These are phyloP conservation scores for Myrmecobius fasciatus DNA, from an alignment of 2,113 vertebrate genomes.

Conservation along the genomic window DNA sequence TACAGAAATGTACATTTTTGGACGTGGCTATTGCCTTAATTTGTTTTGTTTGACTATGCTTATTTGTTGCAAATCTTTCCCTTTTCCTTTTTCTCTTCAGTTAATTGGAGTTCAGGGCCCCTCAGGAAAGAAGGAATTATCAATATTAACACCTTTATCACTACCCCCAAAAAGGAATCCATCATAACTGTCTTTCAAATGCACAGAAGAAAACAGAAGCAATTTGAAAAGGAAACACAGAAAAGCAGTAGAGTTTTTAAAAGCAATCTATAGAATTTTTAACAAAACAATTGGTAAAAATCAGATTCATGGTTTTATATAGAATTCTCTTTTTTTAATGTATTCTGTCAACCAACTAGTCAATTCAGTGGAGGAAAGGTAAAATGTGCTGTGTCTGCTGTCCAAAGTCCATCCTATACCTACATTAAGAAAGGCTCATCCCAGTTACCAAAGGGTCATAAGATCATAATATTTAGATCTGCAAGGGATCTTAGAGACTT, in stretches of 20 bases:
- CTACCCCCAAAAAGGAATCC: neutral
- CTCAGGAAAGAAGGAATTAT: neutral
- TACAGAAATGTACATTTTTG: neutral
- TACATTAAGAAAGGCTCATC: neutral
- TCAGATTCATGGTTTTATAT: neutral
- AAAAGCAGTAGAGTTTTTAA: neutral
- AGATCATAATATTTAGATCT: neutral
- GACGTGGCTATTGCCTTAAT: neutral
- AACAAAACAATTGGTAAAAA: neutral
- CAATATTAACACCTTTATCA: neutral
- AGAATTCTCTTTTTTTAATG: too few species aligned
- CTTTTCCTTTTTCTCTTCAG: neutral
- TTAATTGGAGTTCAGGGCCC: neutral
- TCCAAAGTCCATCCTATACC: neutral
- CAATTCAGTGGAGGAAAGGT: neutral
- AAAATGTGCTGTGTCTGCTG: neutral
- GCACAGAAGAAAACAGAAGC: neutral
- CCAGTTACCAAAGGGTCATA: neutral
- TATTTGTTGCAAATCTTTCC: neutral
- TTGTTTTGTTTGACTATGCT: neutral
- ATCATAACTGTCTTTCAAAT: neutral
- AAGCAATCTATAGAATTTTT: neutral
- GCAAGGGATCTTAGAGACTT: neutral
- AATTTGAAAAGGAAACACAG: neutral
- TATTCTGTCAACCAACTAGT: neutral